Evolutionary conservation across 2,888 invertebrate genomes (phyloP), one percentile per base, ranked within the genome.

Genomic region (Watsonalla cultraria): DNA sequence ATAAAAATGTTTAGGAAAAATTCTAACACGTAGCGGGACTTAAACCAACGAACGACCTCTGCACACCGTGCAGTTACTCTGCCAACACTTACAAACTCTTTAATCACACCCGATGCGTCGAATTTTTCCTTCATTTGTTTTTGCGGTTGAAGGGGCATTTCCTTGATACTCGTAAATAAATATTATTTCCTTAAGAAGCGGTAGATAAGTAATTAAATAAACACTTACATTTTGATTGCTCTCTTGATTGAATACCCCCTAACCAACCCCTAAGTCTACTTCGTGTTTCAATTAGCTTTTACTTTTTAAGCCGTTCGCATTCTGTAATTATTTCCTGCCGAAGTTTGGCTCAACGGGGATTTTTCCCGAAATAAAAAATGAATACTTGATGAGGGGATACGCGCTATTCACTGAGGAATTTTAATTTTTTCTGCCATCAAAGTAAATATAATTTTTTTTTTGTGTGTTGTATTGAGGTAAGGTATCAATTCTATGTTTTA

Each of bases 241-340:
- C 42, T 42, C 42, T 8, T 11, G 42, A 42, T 42, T 42, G 11
- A 11, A 42, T 42, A 8, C 11, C 11, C 37, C 37, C 24, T 24
- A 24, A 24, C 2, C 24, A 24, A 24, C 24, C 8, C 7, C 37
- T 49, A 39, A 39, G 49, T 49, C 49, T 9, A 39, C 49, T 11
- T 49, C 14, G 42, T 11, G 37, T 49, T 39, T 48, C 48, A 37
- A 48, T 48, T 48, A 48, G 13, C 49, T 37, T 49, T 49, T 49
- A 49, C 49, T 49, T 37, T 49, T 49, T 49, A 35, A 47, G 49
- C 14, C 49, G 37, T 49, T 49, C 14, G 9, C 6, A 49, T 13
- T 48, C 37, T 37, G 5, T 35, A 49, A 49, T 49, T 49, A 37
- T 49, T 49, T 39, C 15, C 37, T 5, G 15, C 49, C 49, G 49